Evolutionary conservation across 1,140 invertebrate species (phyloP).

Genomic region (Sipha flava): DNA sequence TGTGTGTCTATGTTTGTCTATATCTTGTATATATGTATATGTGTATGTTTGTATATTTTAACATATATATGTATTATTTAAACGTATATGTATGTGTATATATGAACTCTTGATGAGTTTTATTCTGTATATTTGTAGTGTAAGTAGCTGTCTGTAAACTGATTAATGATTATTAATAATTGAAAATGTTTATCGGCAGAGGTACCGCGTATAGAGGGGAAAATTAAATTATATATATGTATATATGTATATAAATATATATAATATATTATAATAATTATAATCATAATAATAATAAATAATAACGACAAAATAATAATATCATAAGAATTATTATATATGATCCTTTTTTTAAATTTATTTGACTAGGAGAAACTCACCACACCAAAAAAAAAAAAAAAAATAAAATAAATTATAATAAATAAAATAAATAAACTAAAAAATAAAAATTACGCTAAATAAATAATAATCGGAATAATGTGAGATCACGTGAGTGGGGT

Average conservation of each 20-base stretch:
- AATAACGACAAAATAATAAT: conserved; percentile 17
- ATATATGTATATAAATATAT: no score
- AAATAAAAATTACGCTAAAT: conserved; percentile 34
- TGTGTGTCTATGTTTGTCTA: neutral
- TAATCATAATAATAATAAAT: neutral
- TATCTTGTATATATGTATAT: no score
- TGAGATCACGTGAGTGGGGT: conserved; percentile 37
- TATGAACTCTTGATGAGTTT: neutral
- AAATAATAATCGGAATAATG: conserved; percentile 31
- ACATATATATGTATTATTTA: neutral
- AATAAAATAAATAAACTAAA: conserved; percentile 34
- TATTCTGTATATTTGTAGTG: neutral
- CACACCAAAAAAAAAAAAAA: conserved; percentile 38
- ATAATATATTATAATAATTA: neutral
- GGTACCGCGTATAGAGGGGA: conserved; percentile 1
- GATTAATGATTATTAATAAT: neutral
- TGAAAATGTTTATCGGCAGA: neutral
- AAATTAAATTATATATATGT: no score
- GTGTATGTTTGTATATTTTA: no score
- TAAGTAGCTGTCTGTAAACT: conserved; percentile 1
- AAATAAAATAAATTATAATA: conserved; percentile 31
- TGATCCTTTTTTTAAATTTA: conserved; percentile 33
- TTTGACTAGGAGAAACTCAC: conserved; percentile 42
- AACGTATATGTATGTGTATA: neutral
- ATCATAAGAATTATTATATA: neutral